These are phyloP conservation scores for Drosophila cardini DNA, from an alignment of 1,140 invertebrate species.

Conservation along the genomic window DNA sequence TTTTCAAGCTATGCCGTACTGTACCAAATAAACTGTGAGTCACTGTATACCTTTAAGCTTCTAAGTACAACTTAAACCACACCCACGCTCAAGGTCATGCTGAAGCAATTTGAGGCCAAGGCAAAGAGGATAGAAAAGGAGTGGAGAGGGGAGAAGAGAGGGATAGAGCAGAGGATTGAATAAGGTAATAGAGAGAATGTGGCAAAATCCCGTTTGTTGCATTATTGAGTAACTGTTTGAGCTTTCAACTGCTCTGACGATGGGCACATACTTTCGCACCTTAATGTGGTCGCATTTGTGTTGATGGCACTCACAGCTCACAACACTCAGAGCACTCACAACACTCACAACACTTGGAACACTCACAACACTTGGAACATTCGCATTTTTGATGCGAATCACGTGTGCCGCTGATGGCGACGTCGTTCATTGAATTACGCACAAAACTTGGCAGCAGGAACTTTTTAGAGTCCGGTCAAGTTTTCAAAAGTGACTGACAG, in stretches of 20 bases:
- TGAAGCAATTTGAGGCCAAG: constrained; percentile 5
- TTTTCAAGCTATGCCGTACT: no score
- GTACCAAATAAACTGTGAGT: no score
- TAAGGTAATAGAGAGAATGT: background rate
- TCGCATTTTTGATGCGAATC: constrained; percentile 56
- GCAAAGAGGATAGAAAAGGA: no score
- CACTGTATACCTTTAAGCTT: no score
- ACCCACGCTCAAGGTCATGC: constrained; percentile 20
- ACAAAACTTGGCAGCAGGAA: constrained; percentile 40
- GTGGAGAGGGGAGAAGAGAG: background rate
- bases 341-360: constrained; percentile 9
- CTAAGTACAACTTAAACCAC: no score
- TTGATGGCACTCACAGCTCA: constrained; percentile 46
- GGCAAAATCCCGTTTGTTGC: constrained; percentile 37
- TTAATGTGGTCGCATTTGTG: constrained; percentile 69
- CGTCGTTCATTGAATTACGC: constrained; percentile 78
- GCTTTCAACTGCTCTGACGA: constrained; percentile 20
- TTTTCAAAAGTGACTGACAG: constrained; percentile 63
- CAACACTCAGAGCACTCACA: constrained; percentile 24
- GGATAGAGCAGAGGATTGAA: no score
- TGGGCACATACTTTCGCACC: constrained; percentile 49
- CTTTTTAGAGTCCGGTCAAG: constrained; percentile 48
- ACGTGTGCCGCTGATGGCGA: constrained; percentile 65
- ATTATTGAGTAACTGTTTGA: constrained; percentile 56
- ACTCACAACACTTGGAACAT: constrained; percentile 37